Percentiles rank a stretch among this genome's conserved stretches.
These are phyloP conservation scores for Chondrosia reniformis DNA, from an alignment of 37 sponge, comb jelly and placozoan species.

Conservation along the genomic window DNA sequence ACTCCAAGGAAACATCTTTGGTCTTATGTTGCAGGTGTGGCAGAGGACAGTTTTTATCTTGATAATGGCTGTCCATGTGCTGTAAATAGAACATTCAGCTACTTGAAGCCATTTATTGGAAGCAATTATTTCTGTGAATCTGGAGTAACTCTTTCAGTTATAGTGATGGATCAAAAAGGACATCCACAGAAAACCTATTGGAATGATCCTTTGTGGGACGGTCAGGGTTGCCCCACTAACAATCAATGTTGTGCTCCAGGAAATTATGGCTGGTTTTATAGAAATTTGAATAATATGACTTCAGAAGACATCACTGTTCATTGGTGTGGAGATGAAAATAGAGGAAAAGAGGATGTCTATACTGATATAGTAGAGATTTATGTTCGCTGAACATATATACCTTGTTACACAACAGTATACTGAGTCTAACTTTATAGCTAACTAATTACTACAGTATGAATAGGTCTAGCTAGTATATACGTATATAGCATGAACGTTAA, in stretches of 20 bases:
- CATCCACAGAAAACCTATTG: not conserved
- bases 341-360: not conserved
- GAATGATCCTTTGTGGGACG: slow-evolving; percentile 10
- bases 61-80: not conserved
- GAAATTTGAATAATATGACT: not conserved
- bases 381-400: not conserved
- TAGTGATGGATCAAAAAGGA: too few species aligned
- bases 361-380: not conserved
- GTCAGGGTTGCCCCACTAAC: not conserved
- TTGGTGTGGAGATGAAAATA: not conserved
- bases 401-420: too few species aligned
- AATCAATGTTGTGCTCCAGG: not conserved
- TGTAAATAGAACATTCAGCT: not conserved
- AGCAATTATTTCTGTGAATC: not conserved
- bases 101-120: not conserved
- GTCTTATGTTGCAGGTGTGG: slow-evolving; percentile 5
- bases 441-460: too few species aligned
- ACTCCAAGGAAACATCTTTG: not conserved
- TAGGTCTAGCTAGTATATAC: not conserved
- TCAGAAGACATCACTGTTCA: not conserved
- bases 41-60: too few species aligned
- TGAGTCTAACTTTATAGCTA: too few species aligned
- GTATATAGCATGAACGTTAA: not conserved
- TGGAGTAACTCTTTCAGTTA: not conserved
- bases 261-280: slow-evolving; percentile 1